Percentiles rank a stretch among this genome's conserved stretches.
phyloP scores from a whole-genome alignment of 2,888 invertebrate genomes.

The Hirtodrosophila duncani region DNA sequence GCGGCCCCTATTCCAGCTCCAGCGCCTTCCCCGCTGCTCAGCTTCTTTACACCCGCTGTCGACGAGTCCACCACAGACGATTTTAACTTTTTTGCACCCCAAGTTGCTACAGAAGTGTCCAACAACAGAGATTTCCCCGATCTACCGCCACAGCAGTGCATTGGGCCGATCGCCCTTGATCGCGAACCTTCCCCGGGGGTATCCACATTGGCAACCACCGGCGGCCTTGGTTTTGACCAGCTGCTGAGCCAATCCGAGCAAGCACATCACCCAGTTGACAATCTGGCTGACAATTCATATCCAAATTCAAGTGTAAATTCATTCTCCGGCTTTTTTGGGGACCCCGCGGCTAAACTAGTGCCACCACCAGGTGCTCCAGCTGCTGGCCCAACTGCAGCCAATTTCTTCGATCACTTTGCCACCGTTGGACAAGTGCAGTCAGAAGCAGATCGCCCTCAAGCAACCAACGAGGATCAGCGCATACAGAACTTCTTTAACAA shows the following conservation, averaged over 20 bases:
- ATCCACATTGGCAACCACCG: not conserved
- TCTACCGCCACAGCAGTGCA: conserved; percentile 29
- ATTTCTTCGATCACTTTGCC: conserved; percentile 51
- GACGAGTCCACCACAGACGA: conserved; percentile 16
- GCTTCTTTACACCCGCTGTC: conserved; percentile 48
- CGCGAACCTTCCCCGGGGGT: conserved; percentile 1
- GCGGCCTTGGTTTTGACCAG: conserved; percentile 48
- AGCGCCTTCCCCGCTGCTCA: conserved; percentile 47
- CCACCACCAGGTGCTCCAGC: not conserved
- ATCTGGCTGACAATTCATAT: conserved; percentile 20
- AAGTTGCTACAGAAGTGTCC: not conserved
- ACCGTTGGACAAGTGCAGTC: conserved; percentile 21
- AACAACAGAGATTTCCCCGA: conserved; percentile 33
- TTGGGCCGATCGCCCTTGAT: conserved; percentile 32
- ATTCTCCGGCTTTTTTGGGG: conserved; percentile 46
- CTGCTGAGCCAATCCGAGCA: conserved; percentile 38
- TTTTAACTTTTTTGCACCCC: conserved; percentile 39
- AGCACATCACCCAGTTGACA: conserved; percentile 18
- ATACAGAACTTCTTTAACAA: conserved; percentile 78
- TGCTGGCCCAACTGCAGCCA: not conserved
- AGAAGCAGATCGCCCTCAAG: no score
- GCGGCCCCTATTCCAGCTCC: conserved; percentile 6
- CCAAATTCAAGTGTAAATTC: conserved; percentile 55
- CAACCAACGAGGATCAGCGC: conserved; percentile 69
- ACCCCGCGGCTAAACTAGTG: conserved; percentile 10